Evolutionary conservation across 1,140 invertebrate genomes (phyloP).

Genomic region (Drosophila ercepeae): DNA sequence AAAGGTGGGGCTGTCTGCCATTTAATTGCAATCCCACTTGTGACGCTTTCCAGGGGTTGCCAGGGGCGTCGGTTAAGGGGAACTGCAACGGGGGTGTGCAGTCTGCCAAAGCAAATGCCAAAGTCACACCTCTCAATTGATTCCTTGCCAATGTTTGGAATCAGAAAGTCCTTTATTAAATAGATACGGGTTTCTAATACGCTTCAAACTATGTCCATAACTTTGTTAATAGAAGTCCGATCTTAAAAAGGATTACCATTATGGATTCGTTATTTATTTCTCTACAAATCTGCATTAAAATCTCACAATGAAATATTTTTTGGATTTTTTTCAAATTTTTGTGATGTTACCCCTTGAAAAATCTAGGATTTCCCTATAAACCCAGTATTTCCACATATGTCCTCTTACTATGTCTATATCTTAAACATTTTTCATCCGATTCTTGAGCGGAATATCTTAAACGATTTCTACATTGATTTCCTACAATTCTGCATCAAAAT

Average conservation of each 20-base stretch:
- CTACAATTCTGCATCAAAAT: too few relatives aligned
- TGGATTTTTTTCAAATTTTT: too few relatives aligned
- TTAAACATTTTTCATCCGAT: neutral
- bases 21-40: constrained; percentile 48
- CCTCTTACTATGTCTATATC: neutral
- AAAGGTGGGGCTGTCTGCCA: constrained; percentile 7
- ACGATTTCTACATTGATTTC: neutral
- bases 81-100: neutral
- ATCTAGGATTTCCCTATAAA: too few relatives aligned
- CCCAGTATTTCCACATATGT: too few relatives aligned
- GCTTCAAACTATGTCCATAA: neutral
- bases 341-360: too few relatives aligned
- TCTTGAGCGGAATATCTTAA: neutral
- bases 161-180: too few relatives aligned
- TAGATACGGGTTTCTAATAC: neutral
- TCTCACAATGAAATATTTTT: too few relatives aligned
- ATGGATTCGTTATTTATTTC: neutral
- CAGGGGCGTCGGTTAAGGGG: neutral
- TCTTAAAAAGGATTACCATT: neutral
- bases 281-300: too few relatives aligned
- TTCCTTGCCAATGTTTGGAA: too few relatives aligned
- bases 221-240: neutral
- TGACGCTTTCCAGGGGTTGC: neutral
- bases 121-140: constrained; percentile 4
- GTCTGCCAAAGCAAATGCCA: neutral